Conservation (phyloP, 2,888 invertebrate genomes). For the Anaspis maculata region DNA sequence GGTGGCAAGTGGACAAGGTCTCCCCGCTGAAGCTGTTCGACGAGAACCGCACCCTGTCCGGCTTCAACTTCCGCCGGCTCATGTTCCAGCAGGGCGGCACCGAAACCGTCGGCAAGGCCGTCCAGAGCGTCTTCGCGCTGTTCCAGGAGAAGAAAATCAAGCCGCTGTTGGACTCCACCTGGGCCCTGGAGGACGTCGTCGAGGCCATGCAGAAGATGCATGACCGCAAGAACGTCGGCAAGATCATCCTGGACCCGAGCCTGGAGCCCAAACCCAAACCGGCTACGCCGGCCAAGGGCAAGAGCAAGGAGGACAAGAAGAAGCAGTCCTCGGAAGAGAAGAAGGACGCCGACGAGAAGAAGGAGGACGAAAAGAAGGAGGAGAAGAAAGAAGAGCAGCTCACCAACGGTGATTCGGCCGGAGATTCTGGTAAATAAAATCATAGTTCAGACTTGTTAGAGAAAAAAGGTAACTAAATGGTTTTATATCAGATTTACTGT, state of each 20-base stretch:
- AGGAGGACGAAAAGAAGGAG: constrained; percentile 43
- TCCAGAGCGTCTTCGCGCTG: constrained; percentile 63
- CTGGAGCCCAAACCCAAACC: constrained; percentile 73
- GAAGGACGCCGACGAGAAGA: constrained; percentile 47
- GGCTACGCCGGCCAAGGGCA: constrained; percentile 68
- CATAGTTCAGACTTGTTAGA: not conserved
- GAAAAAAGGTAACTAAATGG: constrained; percentile 1
- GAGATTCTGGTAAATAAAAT: constrained; percentile 41
- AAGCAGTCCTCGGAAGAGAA: constrained; percentile 47
- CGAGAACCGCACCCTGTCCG: constrained; percentile 77
- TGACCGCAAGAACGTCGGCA: constrained; percentile 85
- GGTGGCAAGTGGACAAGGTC: constrained; percentile 91
- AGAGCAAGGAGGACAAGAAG: constrained; percentile 60
- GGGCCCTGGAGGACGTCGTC: constrained; percentile 80
- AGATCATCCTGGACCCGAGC: constrained; percentile 74
- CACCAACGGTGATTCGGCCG: constrained; percentile 47
- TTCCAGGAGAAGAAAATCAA: constrained; percentile 74
- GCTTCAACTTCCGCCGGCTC: constrained; percentile 75
- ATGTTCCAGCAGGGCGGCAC: constrained; percentile 70
- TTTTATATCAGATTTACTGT: not conserved
- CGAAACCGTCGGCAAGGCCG: constrained; percentile 60
- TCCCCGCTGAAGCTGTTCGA: constrained; percentile 82
- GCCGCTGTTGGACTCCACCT: constrained; percentile 75
- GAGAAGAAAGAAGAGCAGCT: constrained; percentile 35
- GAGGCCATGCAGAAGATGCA: constrained; percentile 92